Percentiles rank a stretch among this genome's conserved stretches.
phyloP scores from a whole-genome alignment of 2,113 vertebrate species.

The Caranx ignobilis region DNA sequence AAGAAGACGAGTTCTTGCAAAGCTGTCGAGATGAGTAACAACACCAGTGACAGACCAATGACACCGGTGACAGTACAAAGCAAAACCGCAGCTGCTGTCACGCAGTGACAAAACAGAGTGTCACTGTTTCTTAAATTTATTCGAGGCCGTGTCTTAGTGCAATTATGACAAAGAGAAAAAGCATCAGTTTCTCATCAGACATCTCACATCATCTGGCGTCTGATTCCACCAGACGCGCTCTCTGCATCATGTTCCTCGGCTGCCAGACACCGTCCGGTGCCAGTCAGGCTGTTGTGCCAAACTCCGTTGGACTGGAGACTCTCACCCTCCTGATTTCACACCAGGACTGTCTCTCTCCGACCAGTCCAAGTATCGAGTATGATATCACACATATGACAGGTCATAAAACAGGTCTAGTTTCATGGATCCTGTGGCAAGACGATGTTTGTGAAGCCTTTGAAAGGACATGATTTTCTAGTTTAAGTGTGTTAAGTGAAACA shows the following conservation, averaged over 20 bases:
- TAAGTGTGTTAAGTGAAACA: too few species aligned
- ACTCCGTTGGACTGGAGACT: background rate
- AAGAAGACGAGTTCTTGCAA: constrained; percentile 35
- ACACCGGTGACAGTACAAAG: constrained; percentile 40
- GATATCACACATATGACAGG: too few species aligned
- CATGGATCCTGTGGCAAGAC: too few species aligned
- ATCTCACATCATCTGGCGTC: background rate
- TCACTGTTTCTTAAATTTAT: background rate
- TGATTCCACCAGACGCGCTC: background rate
- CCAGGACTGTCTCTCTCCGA: too few species aligned
- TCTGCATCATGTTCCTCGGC: background rate
- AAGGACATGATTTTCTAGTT: too few species aligned
- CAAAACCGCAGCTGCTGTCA: constrained; percentile 27
- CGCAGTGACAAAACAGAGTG: constrained; percentile 1
- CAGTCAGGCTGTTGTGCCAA: background rate
- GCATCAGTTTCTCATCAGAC: constrained; percentile 1
- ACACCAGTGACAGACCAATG: constrained; percentile 32
- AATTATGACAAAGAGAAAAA: constrained; percentile 1
- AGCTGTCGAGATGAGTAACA: constrained; percentile 45
- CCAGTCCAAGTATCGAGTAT: too few species aligned
- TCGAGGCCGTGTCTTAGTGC: background rate
- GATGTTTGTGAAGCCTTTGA: too few species aligned
- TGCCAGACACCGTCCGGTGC: background rate
- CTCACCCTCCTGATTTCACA: background rate
- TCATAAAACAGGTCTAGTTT: too few species aligned